Percentiles rank a stretch among this genome's conserved stretches.
Evolutionary conservation across 2,797 vertebrate genomes (phyloP).

Genomic region (Xerus rutilus): DNA sequence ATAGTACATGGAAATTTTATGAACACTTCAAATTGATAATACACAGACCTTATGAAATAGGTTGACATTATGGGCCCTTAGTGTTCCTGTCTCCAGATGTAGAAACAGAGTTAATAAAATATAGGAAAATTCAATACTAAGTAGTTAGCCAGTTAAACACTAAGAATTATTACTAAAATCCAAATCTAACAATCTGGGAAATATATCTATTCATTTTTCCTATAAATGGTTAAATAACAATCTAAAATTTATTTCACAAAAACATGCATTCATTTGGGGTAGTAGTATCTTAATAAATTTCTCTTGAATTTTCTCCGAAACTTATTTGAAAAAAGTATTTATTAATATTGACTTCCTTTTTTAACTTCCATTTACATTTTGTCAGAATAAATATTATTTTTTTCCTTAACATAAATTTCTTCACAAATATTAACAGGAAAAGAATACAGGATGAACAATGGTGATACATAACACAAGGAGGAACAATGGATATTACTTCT

Average conservation of each 20-base stretch:
- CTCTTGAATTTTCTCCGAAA: not conserved
- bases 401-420: too few species aligned
- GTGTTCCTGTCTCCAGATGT: not conserved
- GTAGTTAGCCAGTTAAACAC: not conserved
- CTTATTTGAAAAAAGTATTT: not conserved
- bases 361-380: not conserved
- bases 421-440: too few species aligned
- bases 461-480: too few species aligned
- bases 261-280: not conserved
- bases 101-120: not conserved
- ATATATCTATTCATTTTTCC: not conserved
- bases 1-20: too few species aligned
- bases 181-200: not conserved
- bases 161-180: not conserved
- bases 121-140: not conserved
- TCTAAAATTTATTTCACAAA: not conserved
- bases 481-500: too few species aligned
- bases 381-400: too few species aligned
- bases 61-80: too few species aligned
- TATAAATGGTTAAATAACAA: not conserved
- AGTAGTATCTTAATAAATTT: not conserved
- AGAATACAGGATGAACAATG: too few species aligned
- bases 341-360: not conserved
- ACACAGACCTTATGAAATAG: not conserved
- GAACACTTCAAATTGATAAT: not conserved